Evolutionary conservation across 1,140 invertebrate genomes (phyloP), one percentile per base, ranked within the genome.

Genomic region (Laupala kohalensis): DNA sequence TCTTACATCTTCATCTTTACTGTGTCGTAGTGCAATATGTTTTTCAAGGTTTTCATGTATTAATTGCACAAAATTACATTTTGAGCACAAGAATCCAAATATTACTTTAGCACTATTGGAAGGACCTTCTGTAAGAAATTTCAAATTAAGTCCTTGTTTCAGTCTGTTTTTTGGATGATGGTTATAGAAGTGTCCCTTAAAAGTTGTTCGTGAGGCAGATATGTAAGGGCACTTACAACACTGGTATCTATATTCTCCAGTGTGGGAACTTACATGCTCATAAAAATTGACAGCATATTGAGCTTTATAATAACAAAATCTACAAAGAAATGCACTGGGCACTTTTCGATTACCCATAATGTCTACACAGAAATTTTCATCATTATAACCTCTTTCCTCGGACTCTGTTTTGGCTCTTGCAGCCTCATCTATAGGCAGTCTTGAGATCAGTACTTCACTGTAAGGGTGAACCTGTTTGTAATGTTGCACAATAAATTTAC

Each of bases 191-290:
- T 88, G 86, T 3, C 79, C 76, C 19, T 78, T 79, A 53, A 87
- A 77, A 1, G 81, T 79, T 9, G 81, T 79, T 67, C 78, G 80
- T 2, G 79, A 78, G 9, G 80, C 77, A 5, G 81, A 79, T 69
- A 78, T 78, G 73, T 83, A 86, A 19, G 77, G 73, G 75, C 89
- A 91, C 37, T 82, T 77, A 6, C 80, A 80, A 78, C 89, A 91
- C 4, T 77, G 75, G 72, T 85, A 85, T 69, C 87, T 82, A 76
- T 88, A 90, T 78, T 92, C 90, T 0, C 90, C 90, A 0, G 89
- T 91, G 72, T 92, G 90, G 67, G 79, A 83, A n/a, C 85, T 86
- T 19, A 89, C 83, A 75, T 92, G 89, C 76, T 89, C 88, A 75
- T 86, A 89, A 74, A 88, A 87, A 15, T 79, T 77, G 75, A 85